Percentiles rank a stretch among this genome's conserved stretches.
Conservation (phyloP, 2,888 invertebrate species). For the Drosophila longiperda region DNA sequence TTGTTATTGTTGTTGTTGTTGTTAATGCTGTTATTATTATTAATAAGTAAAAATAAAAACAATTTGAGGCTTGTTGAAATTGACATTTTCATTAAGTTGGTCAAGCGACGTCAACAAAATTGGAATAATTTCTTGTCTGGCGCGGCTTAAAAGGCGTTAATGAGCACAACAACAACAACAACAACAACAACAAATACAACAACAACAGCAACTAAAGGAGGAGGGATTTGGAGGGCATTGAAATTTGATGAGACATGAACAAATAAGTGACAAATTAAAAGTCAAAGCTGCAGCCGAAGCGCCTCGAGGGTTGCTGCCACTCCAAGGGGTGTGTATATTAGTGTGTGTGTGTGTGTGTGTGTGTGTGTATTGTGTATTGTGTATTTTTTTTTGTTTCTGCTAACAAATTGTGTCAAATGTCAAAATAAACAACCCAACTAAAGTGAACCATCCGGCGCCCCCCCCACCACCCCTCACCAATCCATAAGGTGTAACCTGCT, state of each 20-base stretch:
- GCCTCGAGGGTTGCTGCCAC: conserved; percentile 9
- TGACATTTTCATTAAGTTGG: conserved; percentile 83
- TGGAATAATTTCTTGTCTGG: conserved; percentile 60
- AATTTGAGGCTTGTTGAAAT: conserved; percentile 81
- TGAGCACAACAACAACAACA: conserved; percentile 57
- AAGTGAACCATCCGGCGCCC: conserved; percentile 9
- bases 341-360: conserved; percentile 1
- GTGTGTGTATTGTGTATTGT: conserved; percentile 3
- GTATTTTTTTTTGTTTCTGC: conserved; percentile 58
- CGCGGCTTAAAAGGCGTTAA: conserved; percentile 70
- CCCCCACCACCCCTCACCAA: background rate
- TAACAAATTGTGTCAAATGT: conserved; percentile 77
- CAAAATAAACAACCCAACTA: conserved; percentile 67
- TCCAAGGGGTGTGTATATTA: background rate
- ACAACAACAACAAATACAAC: conserved; percentile 25
- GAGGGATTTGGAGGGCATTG: conserved; percentile 27
- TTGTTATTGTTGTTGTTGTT: conserved; percentile 27
- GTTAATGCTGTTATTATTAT: conserved; percentile 50
- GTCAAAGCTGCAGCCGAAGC: conserved; percentile 51
- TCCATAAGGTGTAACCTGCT: conserved; percentile 49
- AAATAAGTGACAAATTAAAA: conserved; percentile 81
- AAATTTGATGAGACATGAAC: conserved; percentile 75
- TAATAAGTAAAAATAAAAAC: conserved; percentile 72
- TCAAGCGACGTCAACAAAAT: conserved; percentile 61
- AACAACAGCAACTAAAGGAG: background rate